These are phyloP conservation scores for Pangasianodon gigas DNA, from an alignment of 2,113 vertebrate genomes.

Conservation along the genomic window DNA sequence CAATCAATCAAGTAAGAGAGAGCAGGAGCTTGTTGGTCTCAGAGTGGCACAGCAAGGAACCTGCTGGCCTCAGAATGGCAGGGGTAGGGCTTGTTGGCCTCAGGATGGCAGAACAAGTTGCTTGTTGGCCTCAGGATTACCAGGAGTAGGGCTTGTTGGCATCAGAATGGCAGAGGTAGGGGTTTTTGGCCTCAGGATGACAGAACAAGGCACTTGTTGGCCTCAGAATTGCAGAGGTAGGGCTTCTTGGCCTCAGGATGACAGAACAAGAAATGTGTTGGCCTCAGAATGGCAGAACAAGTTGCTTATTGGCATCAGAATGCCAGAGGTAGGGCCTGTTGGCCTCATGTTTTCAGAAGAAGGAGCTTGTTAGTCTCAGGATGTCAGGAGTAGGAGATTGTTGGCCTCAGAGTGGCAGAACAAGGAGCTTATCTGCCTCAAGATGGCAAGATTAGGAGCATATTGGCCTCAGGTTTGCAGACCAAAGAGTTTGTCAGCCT, in stretches of 20 bases:
- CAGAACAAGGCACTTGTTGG: background rate
- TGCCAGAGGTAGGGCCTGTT: background rate
- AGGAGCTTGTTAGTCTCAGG: background rate
- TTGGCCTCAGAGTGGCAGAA: background rate
- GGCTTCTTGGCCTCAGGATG: background rate
- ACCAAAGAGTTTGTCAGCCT: background rate
- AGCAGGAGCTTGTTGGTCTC: background rate
- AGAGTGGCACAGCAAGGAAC: background rate
- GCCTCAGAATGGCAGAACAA: background rate
- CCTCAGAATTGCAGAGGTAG: background rate
- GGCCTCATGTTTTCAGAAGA: background rate
- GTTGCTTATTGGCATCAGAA: no score
- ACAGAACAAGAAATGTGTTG: background rate
- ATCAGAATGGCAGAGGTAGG: background rate
- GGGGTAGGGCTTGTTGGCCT: background rate
- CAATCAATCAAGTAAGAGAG: background rate
- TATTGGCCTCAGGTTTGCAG: background rate
- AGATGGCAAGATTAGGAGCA: background rate
- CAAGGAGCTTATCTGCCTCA: background rate
- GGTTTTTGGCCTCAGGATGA: background rate
- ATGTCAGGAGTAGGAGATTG: background rate
- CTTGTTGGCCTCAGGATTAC: background rate
- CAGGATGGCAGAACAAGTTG: background rate
- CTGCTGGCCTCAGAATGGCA: no score
- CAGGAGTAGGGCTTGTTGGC: background rate